Evolutionary conservation across 2,888 invertebrate species (phyloP).

Genomic region (Caenorhabditis sulstoni): DNA sequence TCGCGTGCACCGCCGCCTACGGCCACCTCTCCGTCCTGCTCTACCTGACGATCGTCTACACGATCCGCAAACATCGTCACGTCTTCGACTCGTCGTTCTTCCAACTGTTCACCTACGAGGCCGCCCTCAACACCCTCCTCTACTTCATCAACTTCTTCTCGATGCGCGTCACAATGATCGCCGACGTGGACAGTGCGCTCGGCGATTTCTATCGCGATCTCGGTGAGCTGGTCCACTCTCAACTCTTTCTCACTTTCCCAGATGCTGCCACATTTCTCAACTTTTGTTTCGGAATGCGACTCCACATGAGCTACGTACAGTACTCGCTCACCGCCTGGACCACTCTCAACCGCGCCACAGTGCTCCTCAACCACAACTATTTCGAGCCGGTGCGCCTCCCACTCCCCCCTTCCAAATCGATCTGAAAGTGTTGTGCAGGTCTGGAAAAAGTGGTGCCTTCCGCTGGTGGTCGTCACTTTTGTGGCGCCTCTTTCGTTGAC

Average conservation of each 20-base stretch:
- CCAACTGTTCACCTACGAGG: slow-evolving; percentile 15
- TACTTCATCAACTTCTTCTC: slow-evolving; percentile 13
- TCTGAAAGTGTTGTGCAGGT: no score
- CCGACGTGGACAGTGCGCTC: slow-evolving; percentile 5
- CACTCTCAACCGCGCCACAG: slow-evolving; percentile 24
- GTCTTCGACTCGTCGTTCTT: slow-evolving; percentile 34
- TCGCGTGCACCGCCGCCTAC: no score
- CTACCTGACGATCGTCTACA: no score
- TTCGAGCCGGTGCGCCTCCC: slow-evolving; percentile 12
- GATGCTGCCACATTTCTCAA: slow-evolving; percentile 20
- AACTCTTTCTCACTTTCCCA: not conserved
- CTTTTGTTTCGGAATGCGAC: slow-evolving; percentile 26
- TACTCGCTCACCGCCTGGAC: slow-evolving; percentile 22
- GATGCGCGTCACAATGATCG: slow-evolving; percentile 26
- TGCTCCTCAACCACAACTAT: slow-evolving; percentile 10
- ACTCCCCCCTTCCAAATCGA: no score
- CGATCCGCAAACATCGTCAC: no score
- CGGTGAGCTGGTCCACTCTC: slow-evolving; percentile 18
- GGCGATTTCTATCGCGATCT: slow-evolving; percentile 8
- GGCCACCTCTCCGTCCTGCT: no score
- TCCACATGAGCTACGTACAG: slow-evolving; percentile 42
- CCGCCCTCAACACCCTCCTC: slow-evolving; percentile 20
- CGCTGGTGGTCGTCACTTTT: no score
- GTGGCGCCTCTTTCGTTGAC: no score
- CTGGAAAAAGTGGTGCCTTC: no score